These are phyloP conservation scores for Sanderia malayensis DNA, from an alignment of 30 jellyfish, hydroid and myxozoan species.

Conservation along the genomic window DNA sequence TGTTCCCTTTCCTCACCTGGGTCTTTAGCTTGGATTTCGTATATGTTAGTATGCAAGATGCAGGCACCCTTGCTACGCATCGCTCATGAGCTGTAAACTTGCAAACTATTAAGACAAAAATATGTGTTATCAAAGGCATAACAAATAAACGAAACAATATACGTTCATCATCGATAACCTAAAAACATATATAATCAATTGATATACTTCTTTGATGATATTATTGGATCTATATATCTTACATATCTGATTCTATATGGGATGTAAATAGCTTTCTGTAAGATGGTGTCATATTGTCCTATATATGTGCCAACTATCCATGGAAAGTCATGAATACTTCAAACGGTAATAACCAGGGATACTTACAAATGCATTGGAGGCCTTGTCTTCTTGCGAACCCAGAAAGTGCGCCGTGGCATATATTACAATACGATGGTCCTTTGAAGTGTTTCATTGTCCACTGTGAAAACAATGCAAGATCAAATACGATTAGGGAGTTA, in stretches of 20 bases:
- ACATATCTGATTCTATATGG: too few relatives aligned
- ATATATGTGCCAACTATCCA: not conserved
- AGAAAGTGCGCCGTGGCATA: conserved; percentile 82
- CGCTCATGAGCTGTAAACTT: conserved; percentile 89
- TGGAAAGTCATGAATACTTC: not conserved
- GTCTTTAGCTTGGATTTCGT: conserved; percentile 70
- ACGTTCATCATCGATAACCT: too few relatives aligned
- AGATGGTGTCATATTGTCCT: too few relatives aligned
- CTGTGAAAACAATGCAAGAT: conserved; percentile 40
- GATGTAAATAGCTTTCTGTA: too few relatives aligned
- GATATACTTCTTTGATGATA: too few relatives aligned
- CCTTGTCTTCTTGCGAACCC: conserved; percentile 96
- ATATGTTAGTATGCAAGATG: conserved; percentile 88
- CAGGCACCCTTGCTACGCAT: conserved; percentile 89
- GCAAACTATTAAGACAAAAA: too few relatives aligned
- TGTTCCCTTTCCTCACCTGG: too few relatives aligned
- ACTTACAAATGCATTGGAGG: conserved; percentile 92
- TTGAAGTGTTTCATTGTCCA: conserved; percentile 97
- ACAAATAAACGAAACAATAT: too few relatives aligned
- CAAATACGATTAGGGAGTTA: too few relatives aligned
- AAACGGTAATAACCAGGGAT: not conserved
- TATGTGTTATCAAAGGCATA: too few relatives aligned
- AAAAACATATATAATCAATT: too few relatives aligned
- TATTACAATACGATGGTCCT: conserved; percentile 88
- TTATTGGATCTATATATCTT: too few relatives aligned